phyloP scores from a whole-genome alignment of 2,113 vertebrate genomes.

The Actinemys pallida region DNA sequence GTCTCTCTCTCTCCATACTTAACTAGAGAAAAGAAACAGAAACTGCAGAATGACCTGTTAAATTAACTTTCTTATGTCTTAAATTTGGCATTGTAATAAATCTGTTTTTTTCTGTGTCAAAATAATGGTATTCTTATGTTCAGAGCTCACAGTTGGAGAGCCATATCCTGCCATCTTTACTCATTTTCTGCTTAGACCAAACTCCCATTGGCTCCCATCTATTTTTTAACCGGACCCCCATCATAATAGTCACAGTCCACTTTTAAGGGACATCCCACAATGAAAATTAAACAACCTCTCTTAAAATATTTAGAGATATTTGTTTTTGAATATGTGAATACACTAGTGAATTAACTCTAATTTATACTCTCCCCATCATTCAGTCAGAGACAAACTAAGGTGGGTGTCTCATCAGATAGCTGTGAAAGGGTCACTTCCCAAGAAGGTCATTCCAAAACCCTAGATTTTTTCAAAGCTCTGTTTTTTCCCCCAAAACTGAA shows the following conservation, averaged over 20 bases:
- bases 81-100: conserved; percentile 34
- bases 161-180: conserved; percentile 16
- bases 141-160: neutral
- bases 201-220: neutral
- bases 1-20: conserved; percentile 10
- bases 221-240: neutral
- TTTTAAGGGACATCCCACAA: neutral
- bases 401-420: neutral
- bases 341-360: neutral
- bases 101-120: conserved; percentile 5
- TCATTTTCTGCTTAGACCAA: conserved; percentile 24
- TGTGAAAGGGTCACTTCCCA: neutral
- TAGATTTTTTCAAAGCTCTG: neutral
- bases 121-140: neutral
- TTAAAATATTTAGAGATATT: neutral
- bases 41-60: conserved; percentile 33
- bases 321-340: neutral
- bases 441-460: neutral
- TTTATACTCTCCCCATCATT: neutral
- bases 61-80: conserved; percentile 40
- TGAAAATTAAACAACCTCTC: neutral
- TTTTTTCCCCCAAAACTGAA: neutral
- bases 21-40: conserved; percentile 3
- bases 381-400: neutral
- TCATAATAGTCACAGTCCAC: neutral